A percentile compares a stretch with the other conserved stretches of the same genome.
phyloP scores from a whole-genome alignment of 2,888 invertebrate species.

The Mesorhabditis belari region DNA sequence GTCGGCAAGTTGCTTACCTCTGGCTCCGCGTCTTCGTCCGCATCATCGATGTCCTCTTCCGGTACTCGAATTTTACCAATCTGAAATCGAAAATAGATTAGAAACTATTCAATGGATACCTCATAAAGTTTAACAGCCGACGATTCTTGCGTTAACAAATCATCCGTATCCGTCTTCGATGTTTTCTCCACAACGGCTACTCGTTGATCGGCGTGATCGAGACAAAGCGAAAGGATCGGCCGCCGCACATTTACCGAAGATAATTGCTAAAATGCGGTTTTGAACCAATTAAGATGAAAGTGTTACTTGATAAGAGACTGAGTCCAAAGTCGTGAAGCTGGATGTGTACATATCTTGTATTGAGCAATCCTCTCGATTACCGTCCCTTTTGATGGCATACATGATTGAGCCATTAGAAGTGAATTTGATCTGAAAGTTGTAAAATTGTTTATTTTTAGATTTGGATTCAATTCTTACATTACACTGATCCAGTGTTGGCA shows the following conservation, averaged over 20 bases:
- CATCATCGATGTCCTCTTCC: conserved; percentile 62
- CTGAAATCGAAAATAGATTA: conserved; percentile 58
- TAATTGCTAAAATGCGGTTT: conserved; percentile 55
- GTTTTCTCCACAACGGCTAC: conserved; percentile 76
- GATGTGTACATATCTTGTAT: conserved; percentile 5
- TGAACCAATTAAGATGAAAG: not conserved
- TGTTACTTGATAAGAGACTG: conserved; percentile 69
- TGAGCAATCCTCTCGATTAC: conserved; percentile 1
- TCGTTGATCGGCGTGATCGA: conserved; percentile 76
- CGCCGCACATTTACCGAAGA: conserved; percentile 88
- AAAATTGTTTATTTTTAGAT: too few relatives aligned
- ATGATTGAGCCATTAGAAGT: conserved; percentile 15
- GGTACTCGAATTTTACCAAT: conserved; percentile 72
- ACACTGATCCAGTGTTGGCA: conserved; percentile 84
- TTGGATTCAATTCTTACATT: conserved; percentile 65
- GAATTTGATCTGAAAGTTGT: conserved; percentile 1
- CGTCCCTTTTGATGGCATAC: conserved; percentile 8
- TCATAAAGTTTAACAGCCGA: conserved; percentile 9
- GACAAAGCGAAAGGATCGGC: conserved; percentile 76
- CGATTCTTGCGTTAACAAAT: conserved; percentile 6
- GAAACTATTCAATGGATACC: too few relatives aligned
- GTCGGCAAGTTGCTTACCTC: too few relatives aligned
- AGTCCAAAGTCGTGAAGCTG: conserved; percentile 81
- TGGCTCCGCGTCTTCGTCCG: conserved; percentile 76
- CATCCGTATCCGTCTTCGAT: not conserved